Conservation (phyloP, 2,888 invertebrate species). For the Hypomecis atomaria region DNA sequence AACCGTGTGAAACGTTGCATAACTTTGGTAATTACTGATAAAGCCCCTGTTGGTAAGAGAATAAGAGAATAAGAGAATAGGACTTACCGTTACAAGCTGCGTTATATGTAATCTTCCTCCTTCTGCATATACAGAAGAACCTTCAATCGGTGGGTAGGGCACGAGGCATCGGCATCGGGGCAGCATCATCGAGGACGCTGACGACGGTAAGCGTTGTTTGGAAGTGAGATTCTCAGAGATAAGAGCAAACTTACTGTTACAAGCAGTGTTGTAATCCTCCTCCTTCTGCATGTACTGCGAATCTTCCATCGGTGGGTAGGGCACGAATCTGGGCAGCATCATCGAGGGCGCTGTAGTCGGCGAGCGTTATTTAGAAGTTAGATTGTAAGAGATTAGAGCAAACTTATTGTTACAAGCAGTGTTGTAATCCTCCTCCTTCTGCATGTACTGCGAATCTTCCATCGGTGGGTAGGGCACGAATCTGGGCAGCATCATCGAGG, state of each 20-base stretch:
- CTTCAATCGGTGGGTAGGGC: no score
- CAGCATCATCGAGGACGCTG: no score
- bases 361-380: conserved; percentile 89
- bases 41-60: conserved; percentile 75
- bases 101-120: no score
- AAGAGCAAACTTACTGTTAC: conserved; percentile 68
- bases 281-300: conserved; percentile 76
- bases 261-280: conserved; percentile 72
- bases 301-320: conserved; percentile 78
- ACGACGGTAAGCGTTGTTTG: neutral
- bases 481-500: no score
- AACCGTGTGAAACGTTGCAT: no score
- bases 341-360: conserved; percentile 85
- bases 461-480: no score
- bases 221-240: neutral
- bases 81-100: conserved; percentile 30
- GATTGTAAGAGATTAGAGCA: no score
- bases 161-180: conserved; percentile 47
- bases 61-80: neutral
- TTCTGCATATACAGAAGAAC: no score
- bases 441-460: no score
- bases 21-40: no score
- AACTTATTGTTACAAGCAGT: no score
- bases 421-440: no score
- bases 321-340: conserved; percentile 80